These are phyloP conservation scores for Neodontobutis hainanensis DNA, from an alignment of 2,113 vertebrate genomes.

Conservation along the genomic window DNA sequence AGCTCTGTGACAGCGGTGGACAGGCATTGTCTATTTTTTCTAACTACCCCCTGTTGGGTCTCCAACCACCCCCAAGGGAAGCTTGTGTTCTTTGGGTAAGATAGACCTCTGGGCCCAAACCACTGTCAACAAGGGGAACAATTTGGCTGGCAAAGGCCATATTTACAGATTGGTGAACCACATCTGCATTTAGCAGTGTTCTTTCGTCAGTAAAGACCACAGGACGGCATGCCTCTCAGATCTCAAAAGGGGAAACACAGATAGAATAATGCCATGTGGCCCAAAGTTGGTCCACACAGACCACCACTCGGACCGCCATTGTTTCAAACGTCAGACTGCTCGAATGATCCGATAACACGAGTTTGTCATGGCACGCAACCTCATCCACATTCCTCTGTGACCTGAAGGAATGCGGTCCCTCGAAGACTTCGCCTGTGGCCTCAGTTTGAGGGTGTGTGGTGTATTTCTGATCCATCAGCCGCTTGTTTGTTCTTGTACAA, in stretches of 20 bases:
- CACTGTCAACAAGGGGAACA: constrained; percentile 80
- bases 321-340: constrained; percentile 62
- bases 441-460: constrained; percentile 50
- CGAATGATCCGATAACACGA: constrained; percentile 67
- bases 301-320: constrained; percentile 63
- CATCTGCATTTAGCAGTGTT: constrained; percentile 76
- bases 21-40: constrained; percentile 72
- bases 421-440: constrained; percentile 74
- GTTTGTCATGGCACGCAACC: constrained; percentile 60
- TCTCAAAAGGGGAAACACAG: constrained; percentile 65
- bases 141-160: constrained; percentile 76
- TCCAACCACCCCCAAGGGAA: constrained; percentile 63
- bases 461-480: constrained; percentile 53
- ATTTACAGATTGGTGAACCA: constrained; percentile 78
- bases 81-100: constrained; percentile 68
- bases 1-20: constrained; percentile 59
- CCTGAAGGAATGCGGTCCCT: constrained; percentile 68
- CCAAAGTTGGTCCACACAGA: constrained; percentile 51
- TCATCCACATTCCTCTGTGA: constrained; percentile 68
- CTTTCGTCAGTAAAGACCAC: constrained; percentile 71
- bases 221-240: constrained; percentile 66
- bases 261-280: constrained; percentile 64
- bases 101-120: constrained; percentile 69
- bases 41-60: constrained; percentile 68
- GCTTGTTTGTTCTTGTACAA: constrained; percentile 49